phyloP scores from a whole-genome alignment of 2,888 invertebrate genomes.

The Idaea aversata region DNA sequence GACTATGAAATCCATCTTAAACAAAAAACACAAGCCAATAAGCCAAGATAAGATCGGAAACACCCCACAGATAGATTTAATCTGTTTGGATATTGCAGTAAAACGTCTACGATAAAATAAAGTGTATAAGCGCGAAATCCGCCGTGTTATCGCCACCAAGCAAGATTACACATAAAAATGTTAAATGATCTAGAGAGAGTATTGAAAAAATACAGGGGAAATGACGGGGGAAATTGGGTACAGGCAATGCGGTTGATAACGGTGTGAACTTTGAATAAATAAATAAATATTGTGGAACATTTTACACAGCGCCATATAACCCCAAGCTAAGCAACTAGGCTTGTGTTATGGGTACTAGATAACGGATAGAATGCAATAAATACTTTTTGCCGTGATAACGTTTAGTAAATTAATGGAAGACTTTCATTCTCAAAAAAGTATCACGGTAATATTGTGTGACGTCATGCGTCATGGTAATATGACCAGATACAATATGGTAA shows the following conservation, averaged over 20 bases:
- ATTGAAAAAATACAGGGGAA: slow-evolving; percentile 75
- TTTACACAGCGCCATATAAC: too few relatives aligned
- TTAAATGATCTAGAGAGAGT: slow-evolving; percentile 78
- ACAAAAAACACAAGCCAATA: slow-evolving; percentile 62
- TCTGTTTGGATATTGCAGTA: slow-evolving; percentile 72
- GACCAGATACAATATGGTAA: too few relatives aligned
- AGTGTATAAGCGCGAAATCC: slow-evolving; percentile 68
- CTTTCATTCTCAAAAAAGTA: too few relatives aligned
- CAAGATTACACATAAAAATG: slow-evolving; percentile 80
- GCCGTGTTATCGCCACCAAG: slow-evolving; percentile 71
- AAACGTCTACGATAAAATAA: slow-evolving; percentile 75
- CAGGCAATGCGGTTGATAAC: slow-evolving; percentile 18
- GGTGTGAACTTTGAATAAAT: slow-evolving; percentile 28
- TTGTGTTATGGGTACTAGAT: too few relatives aligned
- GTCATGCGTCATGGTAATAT: too few relatives aligned
- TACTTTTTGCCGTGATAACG: too few relatives aligned
- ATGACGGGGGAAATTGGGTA: slow-evolving; percentile 61
- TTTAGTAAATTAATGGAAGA: too few relatives aligned
- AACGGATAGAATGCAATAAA: too few relatives aligned
- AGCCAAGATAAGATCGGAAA: slow-evolving; percentile 48
- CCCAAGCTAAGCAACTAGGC: too few relatives aligned
- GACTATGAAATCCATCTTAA: slow-evolving; percentile 18
- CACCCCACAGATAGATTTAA: slow-evolving; percentile 72
- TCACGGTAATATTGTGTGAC: too few relatives aligned
- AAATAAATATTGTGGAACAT: too few relatives aligned